These are phyloP conservation scores for Alexandromys fortis DNA, from an alignment of 2,113 vertebrate species.

Conservation along the genomic window DNA sequence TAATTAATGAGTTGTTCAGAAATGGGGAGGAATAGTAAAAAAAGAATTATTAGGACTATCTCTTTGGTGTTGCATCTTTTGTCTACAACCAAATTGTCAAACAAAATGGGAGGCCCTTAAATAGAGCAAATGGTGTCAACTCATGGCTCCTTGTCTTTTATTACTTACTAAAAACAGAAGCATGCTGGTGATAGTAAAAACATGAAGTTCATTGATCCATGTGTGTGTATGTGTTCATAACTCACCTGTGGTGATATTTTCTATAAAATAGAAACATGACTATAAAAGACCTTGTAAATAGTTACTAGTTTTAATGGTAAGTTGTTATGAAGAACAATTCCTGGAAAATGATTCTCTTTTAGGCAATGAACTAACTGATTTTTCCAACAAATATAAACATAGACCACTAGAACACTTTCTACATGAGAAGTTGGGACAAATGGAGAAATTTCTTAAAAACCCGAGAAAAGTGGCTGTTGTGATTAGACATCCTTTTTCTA, in stretches of 20 bases:
- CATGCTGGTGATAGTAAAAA: constrained; percentile 62
- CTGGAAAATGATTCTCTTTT: constrained; percentile 64
- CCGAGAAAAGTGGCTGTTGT: background rate
- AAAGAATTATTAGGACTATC: constrained; percentile 10
- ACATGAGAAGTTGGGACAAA: constrained; percentile 31
- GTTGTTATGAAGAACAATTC: constrained; percentile 70
- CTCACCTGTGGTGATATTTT: constrained; percentile 54
- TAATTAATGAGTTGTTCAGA: constrained; percentile 49
- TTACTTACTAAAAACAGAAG: constrained; percentile 61
- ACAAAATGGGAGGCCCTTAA: constrained; percentile 23
- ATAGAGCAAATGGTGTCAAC: constrained; percentile 46
- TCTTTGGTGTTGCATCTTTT: constrained; percentile 38
- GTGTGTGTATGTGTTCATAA: constrained; percentile 63
- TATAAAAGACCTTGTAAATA: constrained; percentile 59
- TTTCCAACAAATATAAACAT: constrained; percentile 60
- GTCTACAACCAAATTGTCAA: constrained; percentile 7
- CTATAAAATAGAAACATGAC: constrained; percentile 58
- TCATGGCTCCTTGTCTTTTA: constrained; percentile 60
- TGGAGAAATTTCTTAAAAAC: constrained; percentile 40
- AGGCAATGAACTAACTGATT: constrained; percentile 71
- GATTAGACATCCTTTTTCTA: constrained; percentile 23
- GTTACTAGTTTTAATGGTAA: constrained; percentile 66
- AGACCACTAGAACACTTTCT: constrained; percentile 40
- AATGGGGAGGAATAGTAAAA: background rate
- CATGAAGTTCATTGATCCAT: constrained; percentile 63